phyloP scores from a whole-genome alignment of 2,888 invertebrate species.

The Erynnis tages region DNA sequence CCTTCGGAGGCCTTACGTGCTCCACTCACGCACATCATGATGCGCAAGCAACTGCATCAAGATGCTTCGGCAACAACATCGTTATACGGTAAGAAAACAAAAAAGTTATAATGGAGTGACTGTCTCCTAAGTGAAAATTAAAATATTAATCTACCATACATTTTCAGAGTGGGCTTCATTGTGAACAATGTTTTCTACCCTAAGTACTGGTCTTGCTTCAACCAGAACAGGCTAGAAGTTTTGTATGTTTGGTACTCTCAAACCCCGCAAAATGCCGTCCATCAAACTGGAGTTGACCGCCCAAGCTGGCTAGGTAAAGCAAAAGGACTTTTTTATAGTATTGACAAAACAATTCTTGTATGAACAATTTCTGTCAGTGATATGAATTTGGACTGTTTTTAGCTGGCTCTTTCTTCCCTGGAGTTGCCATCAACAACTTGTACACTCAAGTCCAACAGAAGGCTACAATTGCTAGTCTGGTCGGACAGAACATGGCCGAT shows the following conservation, averaged over 20 bases:
- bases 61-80: conserved; percentile 60
- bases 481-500: conserved; percentile 55
- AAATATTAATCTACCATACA: neutral
- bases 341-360: too few relatives aligned
- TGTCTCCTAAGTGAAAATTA: too few relatives aligned
- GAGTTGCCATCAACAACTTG: conserved; percentile 54
- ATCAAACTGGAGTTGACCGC: conserved; percentile 68
- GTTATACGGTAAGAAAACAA: conserved; percentile 59
- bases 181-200: conserved; percentile 70
- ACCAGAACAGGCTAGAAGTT: conserved; percentile 69
- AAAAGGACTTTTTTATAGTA: too few relatives aligned
- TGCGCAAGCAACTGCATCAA: conserved; percentile 54
- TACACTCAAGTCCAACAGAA: conserved; percentile 65
- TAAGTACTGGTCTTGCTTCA: conserved; percentile 78
- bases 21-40: conserved; percentile 55
- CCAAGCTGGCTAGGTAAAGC: conserved; percentile 53
- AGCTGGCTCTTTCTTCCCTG: conserved; percentile 75
- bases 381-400: too few relatives aligned
- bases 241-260: conserved; percentile 74
- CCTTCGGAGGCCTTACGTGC: conserved; percentile 64
- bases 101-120: too few relatives aligned
- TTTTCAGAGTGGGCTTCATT: conserved; percentile 73
- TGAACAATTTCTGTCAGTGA: too few relatives aligned
- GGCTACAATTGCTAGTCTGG: conserved; percentile 45
- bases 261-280: conserved; percentile 61